Conservation (phyloP, 2,888 invertebrate genomes). For the Tenodera sinensis region DNA sequence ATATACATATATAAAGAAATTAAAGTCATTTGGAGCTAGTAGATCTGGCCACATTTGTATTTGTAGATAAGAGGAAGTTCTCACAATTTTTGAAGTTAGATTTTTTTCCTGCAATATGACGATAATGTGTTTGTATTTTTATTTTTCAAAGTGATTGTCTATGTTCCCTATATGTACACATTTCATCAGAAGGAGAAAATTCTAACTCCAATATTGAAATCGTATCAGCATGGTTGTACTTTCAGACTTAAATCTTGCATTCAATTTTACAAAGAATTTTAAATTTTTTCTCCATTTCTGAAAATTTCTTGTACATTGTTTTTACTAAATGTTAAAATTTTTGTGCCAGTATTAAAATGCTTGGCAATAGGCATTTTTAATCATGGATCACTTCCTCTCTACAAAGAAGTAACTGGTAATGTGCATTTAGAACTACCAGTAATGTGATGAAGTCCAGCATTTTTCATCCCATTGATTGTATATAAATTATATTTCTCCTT, state of each 20-base stretch:
- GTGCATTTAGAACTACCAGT: constrained; percentile 19
- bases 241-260: not conserved
- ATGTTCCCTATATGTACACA: not conserved
- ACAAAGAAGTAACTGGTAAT: not conserved
- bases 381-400: not conserved
- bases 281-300: not conserved
- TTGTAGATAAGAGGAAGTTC: not conserved
- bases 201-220: constrained; percentile 10
- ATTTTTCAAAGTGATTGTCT: not conserved
- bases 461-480: constrained; percentile 29
- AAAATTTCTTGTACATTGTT: not conserved
- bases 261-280: not conserved
- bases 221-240: not conserved
- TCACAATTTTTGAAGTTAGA: constrained; percentile 8
- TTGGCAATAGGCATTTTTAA: not conserved
- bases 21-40: not conserved
- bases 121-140: not conserved
- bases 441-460: constrained; percentile 29
- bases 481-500: constrained; percentile 25
- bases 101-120: constrained; percentile 5
- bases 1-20: not conserved
- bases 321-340: not conserved
- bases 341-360: not conserved
- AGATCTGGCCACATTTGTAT: not conserved
- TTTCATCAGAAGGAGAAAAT: not conserved